A percentile compares a stretch with the other conserved stretches of the same genome.
These are phyloP conservation scores for Rhodophaea formosa DNA, from an alignment of 2,888 invertebrate species.

Conservation along the genomic window DNA sequence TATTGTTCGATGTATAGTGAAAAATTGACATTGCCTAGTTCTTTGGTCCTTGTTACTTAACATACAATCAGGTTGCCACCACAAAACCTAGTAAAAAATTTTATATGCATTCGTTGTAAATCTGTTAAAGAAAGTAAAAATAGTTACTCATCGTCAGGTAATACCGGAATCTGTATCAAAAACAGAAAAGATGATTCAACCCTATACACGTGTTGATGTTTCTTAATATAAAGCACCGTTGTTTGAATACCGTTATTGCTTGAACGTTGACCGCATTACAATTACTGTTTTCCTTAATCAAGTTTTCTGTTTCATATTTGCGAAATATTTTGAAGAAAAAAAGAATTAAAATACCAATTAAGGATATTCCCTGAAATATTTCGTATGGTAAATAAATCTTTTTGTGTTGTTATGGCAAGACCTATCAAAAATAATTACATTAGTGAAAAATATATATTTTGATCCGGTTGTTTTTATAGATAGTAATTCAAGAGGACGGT, in stretches of 20 bases:
- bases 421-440: too few relatives aligned
- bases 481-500: too few relatives aligned
- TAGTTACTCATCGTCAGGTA: constrained; percentile 51
- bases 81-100: too few relatives aligned
- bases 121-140: constrained; percentile 48
- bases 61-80: too few relatives aligned
- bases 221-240: constrained; percentile 74
- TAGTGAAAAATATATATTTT: too few relatives aligned
- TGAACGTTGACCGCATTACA: constrained; percentile 61
- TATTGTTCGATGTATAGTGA: constrained; percentile 15
- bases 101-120: too few relatives aligned
- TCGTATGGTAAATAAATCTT: not conserved
- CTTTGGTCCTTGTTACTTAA: too few relatives aligned
- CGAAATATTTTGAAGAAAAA: too few relatives aligned
- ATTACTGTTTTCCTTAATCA: constrained; percentile 52
- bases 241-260: constrained; percentile 58
- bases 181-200: constrained; percentile 66
- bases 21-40: not conserved
- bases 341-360: too few relatives aligned
- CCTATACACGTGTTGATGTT: constrained; percentile 59
- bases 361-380: not conserved
- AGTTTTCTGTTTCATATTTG: constrained; percentile 43
- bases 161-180: constrained; percentile 43
- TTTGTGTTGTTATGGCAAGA: too few relatives aligned
- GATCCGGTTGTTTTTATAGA: too few relatives aligned